Evolutionary conservation across 2,888 invertebrate species (phyloP), one percentile per base, ranked within the genome.

Genomic region (Drosophila falleni): DNA sequence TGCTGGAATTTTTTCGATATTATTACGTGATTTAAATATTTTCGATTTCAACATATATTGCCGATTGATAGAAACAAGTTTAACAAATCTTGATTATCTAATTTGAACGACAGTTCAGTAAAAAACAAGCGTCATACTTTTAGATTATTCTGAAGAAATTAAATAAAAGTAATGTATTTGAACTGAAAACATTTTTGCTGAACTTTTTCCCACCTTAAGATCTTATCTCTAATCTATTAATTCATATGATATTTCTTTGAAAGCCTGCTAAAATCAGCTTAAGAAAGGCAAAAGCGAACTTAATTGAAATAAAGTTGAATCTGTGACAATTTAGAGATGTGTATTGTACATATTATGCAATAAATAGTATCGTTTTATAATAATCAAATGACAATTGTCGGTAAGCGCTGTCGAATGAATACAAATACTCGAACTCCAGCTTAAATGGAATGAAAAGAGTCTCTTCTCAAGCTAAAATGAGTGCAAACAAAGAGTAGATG

Each of bases 321-420:
- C 67, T 62, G 71, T 71, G 82, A 61, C 76, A 75, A 62, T 71
- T 29, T 63, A 33, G 42, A 47, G 61, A 62, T 56, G 33, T 74
- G 67, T 44, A 42, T 41, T 44, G 58, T 42, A 50, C 42, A 55
- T 60, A 59, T 71, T 77, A 81, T 83, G 89, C 87, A 86, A 91
- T 91, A 91, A 91, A 91, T 90, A 90, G 74, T 80, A 64, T 61
- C 74, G 83, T 83, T 91, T 89, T 84, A 87, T 79, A 91, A 89
- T 83, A 91, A 86, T 90, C 89, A 78, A 90, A 90, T 90, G 82
- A 81, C 80, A 68, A 62, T 83, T 87, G 82, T 44, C 59, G 33
- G 54, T 15, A 55, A 33, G 44, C 35, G 29, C 19, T 23, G 10
- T 61, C 51, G 58, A 59, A 41, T 44, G 44, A 55, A 33, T 15